Conservation (phyloP, 2,113 vertebrate species). For the Scomber japonicus region DNA sequence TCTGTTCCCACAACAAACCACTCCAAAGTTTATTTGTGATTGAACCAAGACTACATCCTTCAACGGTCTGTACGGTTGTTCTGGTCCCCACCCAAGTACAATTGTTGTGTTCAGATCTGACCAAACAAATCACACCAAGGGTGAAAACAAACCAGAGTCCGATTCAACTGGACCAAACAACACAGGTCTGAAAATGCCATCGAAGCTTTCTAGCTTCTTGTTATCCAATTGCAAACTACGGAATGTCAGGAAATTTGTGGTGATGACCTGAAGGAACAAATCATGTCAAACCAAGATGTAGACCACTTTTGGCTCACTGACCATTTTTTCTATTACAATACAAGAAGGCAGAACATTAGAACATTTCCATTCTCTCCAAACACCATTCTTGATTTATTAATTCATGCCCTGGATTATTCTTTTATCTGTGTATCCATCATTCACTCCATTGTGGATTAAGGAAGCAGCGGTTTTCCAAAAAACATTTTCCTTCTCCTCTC, state of each 20-base stretch:
- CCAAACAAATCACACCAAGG: too few relatives aligned
- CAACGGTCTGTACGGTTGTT: too few relatives aligned
- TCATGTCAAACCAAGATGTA: constrained; percentile 6
- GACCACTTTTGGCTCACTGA: constrained; percentile 51
- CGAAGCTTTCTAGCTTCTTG: not conserved
- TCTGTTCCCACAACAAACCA: too few relatives aligned
- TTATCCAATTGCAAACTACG: not conserved
- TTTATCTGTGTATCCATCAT: not conserved
- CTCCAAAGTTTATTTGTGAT: too few relatives aligned
- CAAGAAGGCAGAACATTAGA: constrained; percentile 43
- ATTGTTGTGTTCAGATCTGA: too few relatives aligned
- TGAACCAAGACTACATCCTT: too few relatives aligned
- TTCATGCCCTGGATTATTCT: not conserved
- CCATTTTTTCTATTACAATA: constrained; percentile 23
- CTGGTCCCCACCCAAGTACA: too few relatives aligned
- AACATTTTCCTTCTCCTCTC: not conserved
- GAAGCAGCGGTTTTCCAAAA: constrained; percentile 22
- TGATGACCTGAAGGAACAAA: not conserved
- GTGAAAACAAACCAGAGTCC: too few relatives aligned
- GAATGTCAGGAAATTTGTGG: not conserved
- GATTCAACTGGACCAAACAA: too few relatives aligned
- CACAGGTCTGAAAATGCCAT: too few relatives aligned
- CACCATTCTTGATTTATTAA: not conserved
- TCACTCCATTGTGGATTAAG: constrained; percentile 2
- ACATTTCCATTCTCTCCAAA: constrained; percentile 22